phyloP scores from a whole-genome alignment of 2,888 invertebrate species.

The Drosophila melanosoma region DNA sequence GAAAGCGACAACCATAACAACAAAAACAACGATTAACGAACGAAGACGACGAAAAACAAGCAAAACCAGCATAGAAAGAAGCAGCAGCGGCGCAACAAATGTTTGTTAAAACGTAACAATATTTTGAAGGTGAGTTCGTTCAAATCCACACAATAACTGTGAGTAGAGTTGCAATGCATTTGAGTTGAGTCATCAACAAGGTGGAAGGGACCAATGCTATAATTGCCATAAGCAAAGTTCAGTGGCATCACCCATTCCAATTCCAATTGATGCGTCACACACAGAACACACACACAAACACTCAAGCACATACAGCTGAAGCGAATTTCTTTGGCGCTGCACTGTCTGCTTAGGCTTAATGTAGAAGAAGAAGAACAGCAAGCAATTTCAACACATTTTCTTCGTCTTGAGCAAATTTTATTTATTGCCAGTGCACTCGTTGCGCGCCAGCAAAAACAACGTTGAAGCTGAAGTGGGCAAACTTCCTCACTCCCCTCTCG shows the following conservation, averaged over 20 bases:
- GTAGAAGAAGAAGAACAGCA: conserved; percentile 5
- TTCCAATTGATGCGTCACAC: conserved; percentile 50
- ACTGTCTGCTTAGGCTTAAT: conserved; percentile 39
- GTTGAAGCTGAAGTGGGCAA: conserved; percentile 46
- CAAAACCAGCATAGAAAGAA: conserved; percentile 17
- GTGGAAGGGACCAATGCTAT: conserved; percentile 31
- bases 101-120: conserved; percentile 63
- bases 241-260: conserved; percentile 62
- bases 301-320: conserved; percentile 5
- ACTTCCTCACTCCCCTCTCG: too few species aligned
- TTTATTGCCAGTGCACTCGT: conserved; percentile 60
- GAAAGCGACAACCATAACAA: conserved; percentile 44
- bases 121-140: conserved; percentile 55
- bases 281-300: conserved; percentile 10
- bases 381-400: conserved; percentile 32
- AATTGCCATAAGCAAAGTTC: conserved; percentile 62
- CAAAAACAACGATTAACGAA: conserved; percentile 28
- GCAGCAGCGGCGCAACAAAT: conserved; percentile 66
- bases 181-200: conserved; percentile 39
- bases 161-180: conserved; percentile 15
- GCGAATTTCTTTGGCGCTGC: conserved; percentile 53
- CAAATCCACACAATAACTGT: conserved; percentile 3
- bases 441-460: neutral
- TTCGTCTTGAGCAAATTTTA: conserved; percentile 48
- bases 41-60: conserved; percentile 50